These are phyloP conservation scores for Falco rusticolus DNA, from an alignment of 2,797 vertebrate genomes.

Conservation along the genomic window DNA sequence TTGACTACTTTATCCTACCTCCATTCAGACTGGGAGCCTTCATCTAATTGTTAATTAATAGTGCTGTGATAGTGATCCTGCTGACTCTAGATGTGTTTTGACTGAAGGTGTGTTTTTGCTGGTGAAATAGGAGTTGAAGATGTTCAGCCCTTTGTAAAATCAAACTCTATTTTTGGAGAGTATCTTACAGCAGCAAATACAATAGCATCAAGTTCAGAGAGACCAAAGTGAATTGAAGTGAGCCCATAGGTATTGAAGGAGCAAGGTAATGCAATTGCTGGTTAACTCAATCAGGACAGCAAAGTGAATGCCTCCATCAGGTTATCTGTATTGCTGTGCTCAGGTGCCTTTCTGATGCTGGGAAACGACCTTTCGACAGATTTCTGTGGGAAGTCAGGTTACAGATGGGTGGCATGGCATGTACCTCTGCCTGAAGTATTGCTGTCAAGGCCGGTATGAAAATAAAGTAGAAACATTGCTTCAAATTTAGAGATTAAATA, in stretches of 20 bases:
- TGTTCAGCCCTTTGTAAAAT: neutral
- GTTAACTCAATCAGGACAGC: conserved; percentile 21
- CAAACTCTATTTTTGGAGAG: neutral
- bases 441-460: neutral
- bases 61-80: neutral
- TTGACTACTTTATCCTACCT: neutral
- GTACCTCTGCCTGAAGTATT: neutral
- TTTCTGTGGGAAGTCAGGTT: neutral
- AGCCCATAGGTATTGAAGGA: conserved; percentile 37
- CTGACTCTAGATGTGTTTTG: neutral
- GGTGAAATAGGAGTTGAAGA: neutral
- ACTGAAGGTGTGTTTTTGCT: neutral
- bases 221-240: conserved; percentile 45
- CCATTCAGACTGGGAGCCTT: neutral
- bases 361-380: neutral
- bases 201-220: neutral
- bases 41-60: neutral
- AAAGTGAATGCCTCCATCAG: neutral
- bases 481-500: neutral
- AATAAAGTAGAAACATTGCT: neutral
- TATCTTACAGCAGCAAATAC: neutral
- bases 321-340: neutral
- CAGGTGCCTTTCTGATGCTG: neutral
- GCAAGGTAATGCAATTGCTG: conserved; percentile 16
- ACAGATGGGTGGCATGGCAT: neutral